phyloP scores from a whole-genome alignment of 1,140 invertebrate species.

The Atta texana region DNA sequence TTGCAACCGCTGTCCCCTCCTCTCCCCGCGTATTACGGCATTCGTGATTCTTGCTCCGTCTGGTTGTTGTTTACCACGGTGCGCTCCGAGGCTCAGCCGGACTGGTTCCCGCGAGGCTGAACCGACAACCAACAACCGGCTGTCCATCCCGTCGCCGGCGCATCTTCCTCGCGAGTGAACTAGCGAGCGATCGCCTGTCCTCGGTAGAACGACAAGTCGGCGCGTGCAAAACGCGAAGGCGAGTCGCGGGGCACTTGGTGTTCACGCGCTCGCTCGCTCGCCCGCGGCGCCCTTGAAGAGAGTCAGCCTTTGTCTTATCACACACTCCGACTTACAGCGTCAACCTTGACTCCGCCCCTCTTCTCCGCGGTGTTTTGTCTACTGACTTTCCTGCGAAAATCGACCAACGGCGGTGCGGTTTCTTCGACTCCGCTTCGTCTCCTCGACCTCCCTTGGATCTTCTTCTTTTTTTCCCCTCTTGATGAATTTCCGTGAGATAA shows the following conservation, averaged over 20 bases:
- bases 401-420: constrained; percentile 62
- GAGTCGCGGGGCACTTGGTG: constrained; percentile 25
- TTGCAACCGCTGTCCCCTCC: background rate
- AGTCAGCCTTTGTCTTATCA: constrained; percentile 85
- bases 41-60: background rate
- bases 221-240: constrained; percentile 66
- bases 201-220: constrained; percentile 65
- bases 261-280: constrained; percentile 5
- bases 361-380: constrained; percentile 68
- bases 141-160: background rate
- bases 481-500: background rate
- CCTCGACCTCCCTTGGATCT: background rate
- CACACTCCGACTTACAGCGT: constrained; percentile 75
- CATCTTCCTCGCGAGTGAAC: constrained; percentile 32
- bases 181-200: constrained; percentile 31
- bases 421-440: constrained; percentile 25
- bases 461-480: background rate
- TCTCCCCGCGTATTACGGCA: background rate
- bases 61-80: background rate
- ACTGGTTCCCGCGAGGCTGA: constrained; percentile 34
- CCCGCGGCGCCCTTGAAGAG: constrained; percentile 80
- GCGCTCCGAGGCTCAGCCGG: background rate
- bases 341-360: constrained; percentile 83
- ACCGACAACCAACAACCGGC: background rate
- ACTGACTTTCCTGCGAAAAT: constrained; percentile 82